phyloP scores from a whole-genome alignment of 2,888 invertebrate genomes.

The Melipona bicolor region DNA sequence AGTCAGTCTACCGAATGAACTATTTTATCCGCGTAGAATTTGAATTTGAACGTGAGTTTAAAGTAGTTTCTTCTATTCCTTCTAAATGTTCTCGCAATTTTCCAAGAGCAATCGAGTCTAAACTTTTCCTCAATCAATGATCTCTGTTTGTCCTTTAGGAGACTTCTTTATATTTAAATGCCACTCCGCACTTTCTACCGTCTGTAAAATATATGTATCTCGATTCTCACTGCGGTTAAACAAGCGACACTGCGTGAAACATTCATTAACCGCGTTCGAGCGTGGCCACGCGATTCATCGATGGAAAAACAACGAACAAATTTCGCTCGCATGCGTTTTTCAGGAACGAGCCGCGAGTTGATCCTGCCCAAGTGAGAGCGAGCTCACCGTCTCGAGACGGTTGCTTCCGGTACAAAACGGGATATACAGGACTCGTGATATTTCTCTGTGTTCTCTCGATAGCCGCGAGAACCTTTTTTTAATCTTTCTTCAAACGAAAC shows the following conservation, averaged over 20 bases:
- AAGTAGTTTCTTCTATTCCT: neutral
- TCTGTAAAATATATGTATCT: neutral
- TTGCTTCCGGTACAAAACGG: conserved; percentile 28
- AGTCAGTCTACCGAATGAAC: too few relatives aligned
- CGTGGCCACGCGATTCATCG: neutral
- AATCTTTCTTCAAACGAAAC: neutral
- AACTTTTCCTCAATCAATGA: neutral
- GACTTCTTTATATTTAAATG: neutral
- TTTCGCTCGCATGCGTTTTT: conserved; percentile 2
- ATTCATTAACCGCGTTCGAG: conserved; percentile 28
- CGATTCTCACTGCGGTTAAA: neutral
- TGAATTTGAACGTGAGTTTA: neutral
- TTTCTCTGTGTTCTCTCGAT: conserved; percentile 28
- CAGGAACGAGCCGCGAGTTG: conserved; percentile 22
- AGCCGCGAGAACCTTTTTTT: neutral
- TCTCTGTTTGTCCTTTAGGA: neutral
- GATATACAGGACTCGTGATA: conserved; percentile 7
- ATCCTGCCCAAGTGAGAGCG: conserved; percentile 42
- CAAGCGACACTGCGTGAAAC: conserved; percentile 19
- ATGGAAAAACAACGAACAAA: conserved; percentile 8
- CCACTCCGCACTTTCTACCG: neutral
- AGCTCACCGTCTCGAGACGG: conserved; percentile 1
- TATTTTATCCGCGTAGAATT: neutral
- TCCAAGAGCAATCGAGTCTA: neutral
- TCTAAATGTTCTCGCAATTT: neutral